A percentile compares a stretch with the other conserved stretches of the same genome.
phyloP scores from a whole-genome alignment of 2,888 invertebrate genomes.

The Exocentrus adspersus region DNA sequence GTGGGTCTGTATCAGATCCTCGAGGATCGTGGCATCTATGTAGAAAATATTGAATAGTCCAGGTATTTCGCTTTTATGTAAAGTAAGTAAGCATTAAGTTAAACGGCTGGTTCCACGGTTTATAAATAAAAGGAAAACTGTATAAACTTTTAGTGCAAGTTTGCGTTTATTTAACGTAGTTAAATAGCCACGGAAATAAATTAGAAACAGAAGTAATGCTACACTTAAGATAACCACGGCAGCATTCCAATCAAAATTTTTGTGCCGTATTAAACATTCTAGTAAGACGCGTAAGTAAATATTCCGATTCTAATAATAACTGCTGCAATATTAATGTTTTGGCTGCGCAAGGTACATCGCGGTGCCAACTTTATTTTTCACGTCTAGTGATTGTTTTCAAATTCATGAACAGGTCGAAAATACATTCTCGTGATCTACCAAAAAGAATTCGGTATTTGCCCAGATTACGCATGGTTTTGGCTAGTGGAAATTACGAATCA shows the following conservation, averaged over 20 bases:
- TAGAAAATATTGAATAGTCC: no score
- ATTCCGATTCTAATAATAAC: slow-evolving; percentile 5
- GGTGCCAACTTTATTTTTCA: slow-evolving; percentile 20
- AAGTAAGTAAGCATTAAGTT: no score
- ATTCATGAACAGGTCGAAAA: slow-evolving; percentile 9
- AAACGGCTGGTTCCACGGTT: no score
- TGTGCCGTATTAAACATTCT: background rate
- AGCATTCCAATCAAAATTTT: background rate
- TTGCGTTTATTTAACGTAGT: no score
- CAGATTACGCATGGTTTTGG: background rate
- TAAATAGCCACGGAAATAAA: no score
- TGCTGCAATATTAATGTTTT: slow-evolving; percentile 6
- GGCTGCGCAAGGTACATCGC: slow-evolving; percentile 3
- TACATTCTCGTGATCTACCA: background rate
- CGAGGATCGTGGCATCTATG: no score
- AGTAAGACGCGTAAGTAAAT: slow-evolving; percentile 1
- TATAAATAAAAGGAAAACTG: no score
- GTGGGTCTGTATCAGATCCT: no score
- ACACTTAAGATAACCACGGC: background rate
- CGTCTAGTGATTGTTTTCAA: slow-evolving; percentile 20
- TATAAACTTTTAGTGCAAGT: no score
- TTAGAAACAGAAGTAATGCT: background rate
- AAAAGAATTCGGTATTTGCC: background rate
- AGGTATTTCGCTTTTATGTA: no score
- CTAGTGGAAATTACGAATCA: background rate